phyloP scores from a whole-genome alignment of 2,797 vertebrate species.

The Rhinogobio ventralis region DNA sequence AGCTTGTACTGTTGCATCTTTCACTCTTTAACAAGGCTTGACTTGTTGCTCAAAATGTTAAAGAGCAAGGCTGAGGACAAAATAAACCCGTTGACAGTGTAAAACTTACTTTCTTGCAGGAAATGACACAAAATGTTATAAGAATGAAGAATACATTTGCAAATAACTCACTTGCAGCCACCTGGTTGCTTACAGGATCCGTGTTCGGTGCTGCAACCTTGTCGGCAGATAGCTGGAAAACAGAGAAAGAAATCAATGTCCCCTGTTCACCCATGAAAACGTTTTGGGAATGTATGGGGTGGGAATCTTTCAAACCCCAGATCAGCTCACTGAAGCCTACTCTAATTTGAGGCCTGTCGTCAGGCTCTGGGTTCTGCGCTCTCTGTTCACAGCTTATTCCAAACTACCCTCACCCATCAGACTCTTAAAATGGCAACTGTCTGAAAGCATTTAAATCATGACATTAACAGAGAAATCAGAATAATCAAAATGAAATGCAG shows the following conservation, averaged over 20 bases:
- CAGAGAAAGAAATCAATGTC: slow-evolving; percentile 14
- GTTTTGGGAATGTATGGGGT: slow-evolving; percentile 53
- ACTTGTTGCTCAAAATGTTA: slow-evolving; percentile 28
- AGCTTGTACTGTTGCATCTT: slow-evolving; percentile 77
- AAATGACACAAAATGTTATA: background rate
- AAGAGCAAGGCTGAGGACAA: slow-evolving; percentile 25
- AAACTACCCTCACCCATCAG: slow-evolving; percentile 18
- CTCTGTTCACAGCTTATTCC: slow-evolving; percentile 2
- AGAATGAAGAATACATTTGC: background rate
- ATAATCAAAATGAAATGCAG: background rate
- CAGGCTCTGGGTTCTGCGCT: slow-evolving; percentile 16
- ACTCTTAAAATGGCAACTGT: slow-evolving; percentile 23
- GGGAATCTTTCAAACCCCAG: slow-evolving; percentile 64
- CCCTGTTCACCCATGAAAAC: slow-evolving; percentile 62
- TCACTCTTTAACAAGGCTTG: slow-evolving; percentile 54
- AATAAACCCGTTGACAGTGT: background rate
- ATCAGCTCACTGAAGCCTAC: slow-evolving; percentile 66
- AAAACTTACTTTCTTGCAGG: background rate
- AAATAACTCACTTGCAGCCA: slow-evolving; percentile 91
- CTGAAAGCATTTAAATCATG: background rate
- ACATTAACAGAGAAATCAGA: background rate
- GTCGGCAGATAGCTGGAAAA: slow-evolving; percentile 92
- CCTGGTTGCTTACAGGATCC: slow-evolving; percentile 93
- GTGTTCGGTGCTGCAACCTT: slow-evolving; percentile 95
- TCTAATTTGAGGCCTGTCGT: slow-evolving; percentile 64